A percentile compares a stretch with the other conserved stretches of the same genome.
These are phyloP conservation scores for Phrixothrix hirtus DNA, from an alignment of 2,888 invertebrate genomes.

Conservation along the genomic window DNA sequence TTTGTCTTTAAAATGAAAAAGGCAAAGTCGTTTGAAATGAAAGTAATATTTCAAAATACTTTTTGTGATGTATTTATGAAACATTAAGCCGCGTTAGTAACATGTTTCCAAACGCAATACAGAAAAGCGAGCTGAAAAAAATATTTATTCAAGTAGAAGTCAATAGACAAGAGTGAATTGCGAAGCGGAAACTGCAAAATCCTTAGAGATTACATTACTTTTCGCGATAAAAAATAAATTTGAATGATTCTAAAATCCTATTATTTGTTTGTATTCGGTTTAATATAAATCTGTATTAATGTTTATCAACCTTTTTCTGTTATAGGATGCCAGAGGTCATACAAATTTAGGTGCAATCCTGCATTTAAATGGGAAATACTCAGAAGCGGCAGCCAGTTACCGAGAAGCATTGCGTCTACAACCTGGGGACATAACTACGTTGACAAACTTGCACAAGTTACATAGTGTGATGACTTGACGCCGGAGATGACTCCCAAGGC, in stretches of 20 bases:
- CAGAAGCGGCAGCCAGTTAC: constrained; percentile 86
- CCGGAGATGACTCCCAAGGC: constrained; percentile 35
- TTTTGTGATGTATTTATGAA: background rate
- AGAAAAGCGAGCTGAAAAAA: constrained; percentile 4
- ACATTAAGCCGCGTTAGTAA: constrained; percentile 1
- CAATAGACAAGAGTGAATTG: constrained; percentile 15
- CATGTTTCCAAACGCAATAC: background rate
- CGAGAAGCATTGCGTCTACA: constrained; percentile 81
- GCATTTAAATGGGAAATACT: constrained; percentile 88
- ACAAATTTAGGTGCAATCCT: constrained; percentile 95
- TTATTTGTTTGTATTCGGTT: constrained; percentile 10
- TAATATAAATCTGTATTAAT: constrained; percentile 9
- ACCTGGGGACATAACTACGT: constrained; percentile 86
- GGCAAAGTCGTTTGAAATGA: background rate
- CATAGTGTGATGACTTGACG: constrained; percentile 62
- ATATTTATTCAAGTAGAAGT: constrained; percentile 17
- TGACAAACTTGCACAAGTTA: constrained; percentile 84
- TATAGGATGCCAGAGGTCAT: constrained; percentile 84
- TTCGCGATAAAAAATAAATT: constrained; percentile 18
- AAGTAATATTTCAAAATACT: background rate
- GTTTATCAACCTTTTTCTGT: constrained; percentile 34
- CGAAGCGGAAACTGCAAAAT: constrained; percentile 15
- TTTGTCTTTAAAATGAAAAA: background rate
- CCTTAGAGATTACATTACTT: constrained; percentile 15
- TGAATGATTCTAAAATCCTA: constrained; percentile 13